Conservation (phyloP, 1,140 invertebrate genomes). For the Cyclargus thomasi region DNA sequence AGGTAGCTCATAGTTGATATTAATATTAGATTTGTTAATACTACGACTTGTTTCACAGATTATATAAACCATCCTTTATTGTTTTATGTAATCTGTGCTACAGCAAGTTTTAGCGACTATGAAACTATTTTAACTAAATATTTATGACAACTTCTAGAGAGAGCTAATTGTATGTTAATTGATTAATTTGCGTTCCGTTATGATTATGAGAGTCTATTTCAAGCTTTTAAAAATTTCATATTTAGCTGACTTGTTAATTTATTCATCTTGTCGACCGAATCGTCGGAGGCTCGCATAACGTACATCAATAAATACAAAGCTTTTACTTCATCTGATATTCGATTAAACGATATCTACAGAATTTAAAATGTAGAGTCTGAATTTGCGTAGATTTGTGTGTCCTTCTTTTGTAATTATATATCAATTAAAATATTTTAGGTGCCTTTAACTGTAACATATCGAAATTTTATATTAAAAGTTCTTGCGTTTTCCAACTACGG, state of each 20-base stretch:
- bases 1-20: not conserved
- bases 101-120: constrained; percentile 8
- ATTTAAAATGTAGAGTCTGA: too few species aligned
- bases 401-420: too few species aligned
- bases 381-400: too few species aligned
- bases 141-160: constrained; percentile 17
- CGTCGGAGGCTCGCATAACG: not conserved
- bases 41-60: not conserved
- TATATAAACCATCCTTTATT: not conserved
- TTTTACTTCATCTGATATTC: not conserved
- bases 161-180: constrained; percentile 10
- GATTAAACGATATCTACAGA: too few species aligned
- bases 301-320: not conserved
- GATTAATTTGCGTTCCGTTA: not conserved
- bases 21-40: not conserved
- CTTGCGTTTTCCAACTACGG: too few species aligned
- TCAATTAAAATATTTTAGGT: too few species aligned
- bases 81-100: not conserved
- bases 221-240: not conserved
- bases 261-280: not conserved
- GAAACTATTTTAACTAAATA: constrained; percentile 17
- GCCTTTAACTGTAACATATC: too few species aligned
- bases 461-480: too few species aligned
- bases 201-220: not conserved
- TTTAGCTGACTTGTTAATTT: not conserved